Conservation (phyloP, 2,888 invertebrate species). For the Rhingia rostrata region DNA sequence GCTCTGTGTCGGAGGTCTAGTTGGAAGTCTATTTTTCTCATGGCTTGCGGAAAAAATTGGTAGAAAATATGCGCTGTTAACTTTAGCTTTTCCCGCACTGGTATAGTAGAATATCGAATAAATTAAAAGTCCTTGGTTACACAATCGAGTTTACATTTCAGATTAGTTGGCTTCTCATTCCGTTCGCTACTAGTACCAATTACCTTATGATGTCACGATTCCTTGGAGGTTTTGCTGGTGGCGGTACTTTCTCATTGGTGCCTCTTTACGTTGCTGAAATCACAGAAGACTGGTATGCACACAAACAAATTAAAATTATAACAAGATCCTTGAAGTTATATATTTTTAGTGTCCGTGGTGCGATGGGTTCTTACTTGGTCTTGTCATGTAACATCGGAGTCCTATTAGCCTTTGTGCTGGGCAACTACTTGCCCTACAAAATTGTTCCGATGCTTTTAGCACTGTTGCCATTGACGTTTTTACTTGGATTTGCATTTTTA, state of each 20-base stretch:
- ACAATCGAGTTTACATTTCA: conserved; percentile 49
- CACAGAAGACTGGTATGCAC: conserved; percentile 79
- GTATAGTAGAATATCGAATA: conserved; percentile 72
- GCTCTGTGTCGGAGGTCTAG: conserved; percentile 79
- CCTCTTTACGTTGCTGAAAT: conserved; percentile 81
- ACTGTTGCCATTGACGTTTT: conserved; percentile 77
- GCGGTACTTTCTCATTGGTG: conserved; percentile 78
- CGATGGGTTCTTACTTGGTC: conserved; percentile 80
- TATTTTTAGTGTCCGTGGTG: conserved; percentile 79
- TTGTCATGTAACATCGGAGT: conserved; percentile 80
- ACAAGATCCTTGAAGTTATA: not conserved
- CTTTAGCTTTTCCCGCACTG: conserved; percentile 79
- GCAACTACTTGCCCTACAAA: conserved; percentile 78
- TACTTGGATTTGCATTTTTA: conserved; percentile 78
- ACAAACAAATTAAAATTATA: conserved; percentile 12
- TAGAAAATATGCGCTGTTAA: conserved; percentile 77
- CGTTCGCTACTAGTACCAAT: conserved; percentile 77
- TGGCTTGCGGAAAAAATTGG: conserved; percentile 81
- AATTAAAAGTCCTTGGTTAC: not conserved
- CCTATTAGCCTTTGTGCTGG: conserved; percentile 78
- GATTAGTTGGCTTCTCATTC: conserved; percentile 80
- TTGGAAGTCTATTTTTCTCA: conserved; percentile 80
- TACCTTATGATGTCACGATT: conserved; percentile 78
- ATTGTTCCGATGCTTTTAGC: conserved; percentile 78
- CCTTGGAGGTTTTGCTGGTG: conserved; percentile 79